Evolutionary conservation across 2,888 invertebrate genomes (phyloP), one percentile per base, ranked within the genome.

Genomic region (Ernsta delagoae): DNA sequence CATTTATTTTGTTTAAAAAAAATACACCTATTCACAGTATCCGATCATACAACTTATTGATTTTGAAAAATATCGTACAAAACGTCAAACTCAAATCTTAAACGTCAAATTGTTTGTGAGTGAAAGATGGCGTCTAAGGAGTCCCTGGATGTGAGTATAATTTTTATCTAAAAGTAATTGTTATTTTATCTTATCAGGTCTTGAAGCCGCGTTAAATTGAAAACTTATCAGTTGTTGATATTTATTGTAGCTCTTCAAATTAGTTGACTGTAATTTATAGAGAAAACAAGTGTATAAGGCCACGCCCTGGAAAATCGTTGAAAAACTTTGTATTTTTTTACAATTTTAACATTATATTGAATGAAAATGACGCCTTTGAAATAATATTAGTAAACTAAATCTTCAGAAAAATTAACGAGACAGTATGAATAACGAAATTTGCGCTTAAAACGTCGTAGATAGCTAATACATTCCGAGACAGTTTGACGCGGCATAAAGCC

Each of bases 61-160:
- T 87, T 85, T 83, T 86, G 87, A 89, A 81, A 48, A 90, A 88
- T 87, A 86, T 83, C 77, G 77, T 79, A 79, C 56, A 60, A 72
- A 71, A 70, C 68, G 73, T 76, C 74, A 77, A 75, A 74, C 72
- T 74, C 75, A 74, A 72, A 70, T 73, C 4, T 34, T 61, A 75
- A 84, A 83, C 77, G 85, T 86, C 89, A 89, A 89, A 86, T 83
- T 88, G 87, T 88, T 90, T 89, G 86, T 86, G 87, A 88, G 66
- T 66, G 90, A 89, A 92, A 91, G 82, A 93, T 93, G 93, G 93
- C 93, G 93, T 93, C 93, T 73, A 93, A 93, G 90, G 93, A 93
- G 83, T 93, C 93, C 79, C 87, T 93, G 72, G 93, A 93, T 83
- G 93, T 93, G 79, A 93, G 93, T 93, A 86, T 80, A 77, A 66